These are phyloP conservation scores for Synergus laeviventris DNA, from an alignment of 2,888 invertebrate genomes.

Conservation along the genomic window DNA sequence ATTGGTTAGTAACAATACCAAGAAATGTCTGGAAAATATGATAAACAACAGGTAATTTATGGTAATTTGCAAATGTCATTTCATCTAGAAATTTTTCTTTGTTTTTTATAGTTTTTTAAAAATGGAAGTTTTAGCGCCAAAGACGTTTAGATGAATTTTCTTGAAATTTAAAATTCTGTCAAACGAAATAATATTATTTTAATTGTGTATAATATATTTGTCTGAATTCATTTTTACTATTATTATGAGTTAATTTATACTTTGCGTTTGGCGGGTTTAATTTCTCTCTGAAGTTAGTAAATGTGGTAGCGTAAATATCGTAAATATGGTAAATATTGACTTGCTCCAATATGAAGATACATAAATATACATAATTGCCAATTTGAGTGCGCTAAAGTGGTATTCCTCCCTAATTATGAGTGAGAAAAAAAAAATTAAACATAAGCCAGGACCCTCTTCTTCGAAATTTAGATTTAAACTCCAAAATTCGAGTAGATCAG, in stretches of 20 bases:
- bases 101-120: not conserved
- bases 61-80: not conserved
- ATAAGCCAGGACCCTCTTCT: not conserved
- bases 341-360: not conserved
- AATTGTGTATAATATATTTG: not conserved
- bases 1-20: not conserved
- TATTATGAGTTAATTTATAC: not conserved
- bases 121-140: not conserved
- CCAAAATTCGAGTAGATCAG: not conserved
- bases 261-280: not conserved
- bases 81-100: not conserved
- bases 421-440: slow-evolving; percentile 7
- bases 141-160: not conserved
- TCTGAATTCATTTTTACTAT: not conserved
- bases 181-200: slow-evolving; percentile 2
- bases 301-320: no score
- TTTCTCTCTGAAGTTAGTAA: not conserved
- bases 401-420: slow-evolving; percentile 18
- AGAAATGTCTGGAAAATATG: not conserved
- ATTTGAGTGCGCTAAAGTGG: not conserved
- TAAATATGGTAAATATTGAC: no score
- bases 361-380: not conserved
- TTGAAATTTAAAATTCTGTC: not conserved
- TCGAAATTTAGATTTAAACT: slow-evolving; percentile 12
- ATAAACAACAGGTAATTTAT: not conserved